Conservation (phyloP, 2,888 invertebrate species). For the Thelaira solivaga region DNA sequence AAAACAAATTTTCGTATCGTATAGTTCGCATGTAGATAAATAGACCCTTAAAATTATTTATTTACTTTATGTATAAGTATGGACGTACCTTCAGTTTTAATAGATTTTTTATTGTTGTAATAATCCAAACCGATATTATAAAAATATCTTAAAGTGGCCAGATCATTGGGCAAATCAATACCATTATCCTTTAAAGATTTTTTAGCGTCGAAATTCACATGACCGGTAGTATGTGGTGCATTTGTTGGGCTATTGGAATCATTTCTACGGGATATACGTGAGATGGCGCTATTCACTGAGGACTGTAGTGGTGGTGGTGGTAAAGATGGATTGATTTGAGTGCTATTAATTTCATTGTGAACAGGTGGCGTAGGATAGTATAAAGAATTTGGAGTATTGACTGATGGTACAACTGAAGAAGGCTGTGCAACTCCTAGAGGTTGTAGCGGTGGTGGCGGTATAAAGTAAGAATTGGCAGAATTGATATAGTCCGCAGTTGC, state of each 20-base stretch:
- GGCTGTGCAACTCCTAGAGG: constrained; percentile 25
- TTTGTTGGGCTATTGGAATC: constrained; percentile 44
- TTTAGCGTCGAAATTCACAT: constrained; percentile 69
- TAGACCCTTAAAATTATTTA: too few species aligned
- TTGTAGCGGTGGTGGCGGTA: constrained; percentile 31
- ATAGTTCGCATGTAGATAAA: too few species aligned
- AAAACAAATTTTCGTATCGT: too few species aligned
- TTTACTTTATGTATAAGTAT: too few species aligned
- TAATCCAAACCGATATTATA: constrained; percentile 83
- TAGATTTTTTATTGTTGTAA: constrained; percentile 53
- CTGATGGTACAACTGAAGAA: constrained; percentile 34
- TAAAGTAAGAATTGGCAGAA: constrained; percentile 14
- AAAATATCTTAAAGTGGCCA: constrained; percentile 81
- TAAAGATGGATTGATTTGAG: constrained; percentile 13
- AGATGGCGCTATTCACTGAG: constrained; percentile 21
- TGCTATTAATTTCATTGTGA: constrained; percentile 8
- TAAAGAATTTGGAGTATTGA: constrained; percentile 28
- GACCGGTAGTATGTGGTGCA: constrained; percentile 61
- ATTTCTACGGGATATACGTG: constrained; percentile 43
- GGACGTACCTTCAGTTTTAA: constrained; percentile 43
- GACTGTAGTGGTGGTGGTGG: neutral
- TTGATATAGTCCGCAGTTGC: constrained; percentile 33
- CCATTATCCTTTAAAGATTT: constrained; percentile 69
- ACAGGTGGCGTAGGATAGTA: constrained; percentile 23
- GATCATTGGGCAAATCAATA: constrained; percentile 77